Evolutionary conservation across 2,797 vertebrate species (phyloP), one percentile per base, ranked within the genome.

Genomic region (Myioborus melanocephalus): DNA sequence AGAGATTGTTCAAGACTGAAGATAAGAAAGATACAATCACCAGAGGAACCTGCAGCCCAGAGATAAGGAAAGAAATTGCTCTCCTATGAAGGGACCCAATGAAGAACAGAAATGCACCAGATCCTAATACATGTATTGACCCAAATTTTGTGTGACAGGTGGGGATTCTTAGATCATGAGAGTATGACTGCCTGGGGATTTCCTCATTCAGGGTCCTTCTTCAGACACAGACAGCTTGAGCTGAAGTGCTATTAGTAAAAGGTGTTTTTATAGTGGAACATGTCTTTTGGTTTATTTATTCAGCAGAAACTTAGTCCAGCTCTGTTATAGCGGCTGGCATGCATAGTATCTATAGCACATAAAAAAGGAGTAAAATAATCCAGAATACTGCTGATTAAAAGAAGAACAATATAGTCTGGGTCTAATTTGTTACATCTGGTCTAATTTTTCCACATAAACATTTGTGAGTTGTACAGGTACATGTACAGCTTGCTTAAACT

Each of bases 131-230:
- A 63, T 30, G 9, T 63, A 10, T 50, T 72, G 41, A n/a, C 46
- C 32, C 1, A 6, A 71, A 88, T 53, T 76, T 78, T 1, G 0
- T 7, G 0, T 20, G 22, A 49, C 3, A 2, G 5, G 5, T 73
- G 19, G 5, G 12, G 7, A 87, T 17, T 20, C 8, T 80, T 44
- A 21, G 21, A 43, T 20, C 66, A 7, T 28, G 35, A 63, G 3
- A 9, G 2, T 50, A 10, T 63, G 46, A 53, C 23, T 63, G 10
- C 27, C 19, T 9, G 16, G 22, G 4, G 14, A 61, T 81, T 77
- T 57, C 19, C 60, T 71, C 69, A 22, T 75, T 66, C 14, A 16
- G 9, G 2, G 8, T 75, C 13, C 3, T 6, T 63, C 23, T 85
- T 90, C 4, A 11, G 26, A 68, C 28, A 20, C 21, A 47, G 4